Conservation (phyloP, 92 coral and sea anemone species). For the Palythoa grandis region DNA sequence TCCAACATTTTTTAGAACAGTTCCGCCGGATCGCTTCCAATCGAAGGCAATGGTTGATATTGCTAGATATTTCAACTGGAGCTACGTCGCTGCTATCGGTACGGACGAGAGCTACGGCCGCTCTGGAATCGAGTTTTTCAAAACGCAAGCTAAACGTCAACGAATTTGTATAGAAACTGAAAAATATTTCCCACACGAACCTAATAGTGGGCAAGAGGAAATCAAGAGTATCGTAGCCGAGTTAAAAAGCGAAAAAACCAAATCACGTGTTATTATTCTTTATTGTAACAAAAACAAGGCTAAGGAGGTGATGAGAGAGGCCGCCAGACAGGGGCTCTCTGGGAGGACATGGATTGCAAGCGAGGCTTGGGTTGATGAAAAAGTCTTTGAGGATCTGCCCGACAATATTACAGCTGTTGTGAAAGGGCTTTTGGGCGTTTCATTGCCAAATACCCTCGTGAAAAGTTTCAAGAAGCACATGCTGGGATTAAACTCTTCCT, state of each 20-base stretch:
- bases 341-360: slow-evolving; percentile 87
- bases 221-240: slow-evolving; percentile 59
- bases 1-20: slow-evolving; percentile 88
- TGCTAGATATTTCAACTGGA: slow-evolving; percentile 82
- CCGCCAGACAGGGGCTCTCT: slow-evolving; percentile 47
- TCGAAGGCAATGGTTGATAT: slow-evolving; percentile 86
- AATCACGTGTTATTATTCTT: slow-evolving; percentile 65
- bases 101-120: slow-evolving; percentile 85
- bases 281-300: slow-evolving; percentile 59
- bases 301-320: slow-evolving; percentile 52
- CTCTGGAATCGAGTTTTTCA: slow-evolving; percentile 80
- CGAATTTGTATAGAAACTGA: slow-evolving; percentile 80
- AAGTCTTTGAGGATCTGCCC: slow-evolving; percentile 36
- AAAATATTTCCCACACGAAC: slow-evolving; percentile 55
- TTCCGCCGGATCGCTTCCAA: slow-evolving; percentile 90
- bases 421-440: slow-evolving; percentile 79
- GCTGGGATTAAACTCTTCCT: slow-evolving; percentile 55
- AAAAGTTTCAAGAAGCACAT: slow-evolving; percentile 57
- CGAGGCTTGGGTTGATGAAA: slow-evolving; percentile 75
- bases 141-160: slow-evolving; percentile 55
- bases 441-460: slow-evolving; percentile 59
- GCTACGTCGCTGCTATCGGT: slow-evolving; percentile 78
- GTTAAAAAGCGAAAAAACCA: slow-evolving; percentile 43
- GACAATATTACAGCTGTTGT: slow-evolving; percentile 45
- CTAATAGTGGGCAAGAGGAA: slow-evolving; percentile 18